Conservation (phyloP, 2,113 vertebrate species). For the Spilogale gracilis region DNA sequence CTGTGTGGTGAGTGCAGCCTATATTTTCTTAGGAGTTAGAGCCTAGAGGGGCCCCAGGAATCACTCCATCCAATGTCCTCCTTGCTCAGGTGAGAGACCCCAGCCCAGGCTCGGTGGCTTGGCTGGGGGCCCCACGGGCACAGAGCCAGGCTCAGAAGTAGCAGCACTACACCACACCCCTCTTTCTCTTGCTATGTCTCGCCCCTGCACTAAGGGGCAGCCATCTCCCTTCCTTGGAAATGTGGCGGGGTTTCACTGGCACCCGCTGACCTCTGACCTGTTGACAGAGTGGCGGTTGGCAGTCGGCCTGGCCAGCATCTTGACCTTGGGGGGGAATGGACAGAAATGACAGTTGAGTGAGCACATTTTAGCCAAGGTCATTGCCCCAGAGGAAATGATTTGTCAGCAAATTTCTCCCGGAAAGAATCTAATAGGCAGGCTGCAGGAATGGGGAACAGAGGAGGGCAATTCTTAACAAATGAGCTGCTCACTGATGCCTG, state of each 20-base stretch:
- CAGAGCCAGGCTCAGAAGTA: not conserved
- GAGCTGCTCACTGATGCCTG: not conserved
- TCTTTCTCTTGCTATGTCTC: not conserved
- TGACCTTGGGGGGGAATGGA: not conserved
- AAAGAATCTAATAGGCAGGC: not conserved
- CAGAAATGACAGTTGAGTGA: not conserved
- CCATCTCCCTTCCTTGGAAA: not conserved
- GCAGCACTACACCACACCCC: accelerated
- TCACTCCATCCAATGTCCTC: not conserved
- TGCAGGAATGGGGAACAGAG: not conserved
- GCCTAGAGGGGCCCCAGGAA: not conserved
- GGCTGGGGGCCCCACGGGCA: accelerated
- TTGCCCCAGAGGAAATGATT: not conserved
- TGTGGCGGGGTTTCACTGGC: not conserved
- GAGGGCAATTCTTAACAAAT: not conserved
- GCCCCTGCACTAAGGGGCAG: not conserved
- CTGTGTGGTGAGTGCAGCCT: accelerated
- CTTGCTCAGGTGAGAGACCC: not conserved
- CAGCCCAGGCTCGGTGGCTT: not conserved
- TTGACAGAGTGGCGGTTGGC: not conserved
- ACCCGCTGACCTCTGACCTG: not conserved
- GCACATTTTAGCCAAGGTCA: not conserved
- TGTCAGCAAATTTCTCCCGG: conserved; percentile 1
- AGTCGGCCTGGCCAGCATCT: not conserved
- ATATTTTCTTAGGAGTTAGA: not conserved